These are phyloP conservation scores for Halisarca cf. caerulea DNA, from an alignment of 37 sponge, comb jelly and placozoan genomes.

Conservation along the genomic window DNA sequence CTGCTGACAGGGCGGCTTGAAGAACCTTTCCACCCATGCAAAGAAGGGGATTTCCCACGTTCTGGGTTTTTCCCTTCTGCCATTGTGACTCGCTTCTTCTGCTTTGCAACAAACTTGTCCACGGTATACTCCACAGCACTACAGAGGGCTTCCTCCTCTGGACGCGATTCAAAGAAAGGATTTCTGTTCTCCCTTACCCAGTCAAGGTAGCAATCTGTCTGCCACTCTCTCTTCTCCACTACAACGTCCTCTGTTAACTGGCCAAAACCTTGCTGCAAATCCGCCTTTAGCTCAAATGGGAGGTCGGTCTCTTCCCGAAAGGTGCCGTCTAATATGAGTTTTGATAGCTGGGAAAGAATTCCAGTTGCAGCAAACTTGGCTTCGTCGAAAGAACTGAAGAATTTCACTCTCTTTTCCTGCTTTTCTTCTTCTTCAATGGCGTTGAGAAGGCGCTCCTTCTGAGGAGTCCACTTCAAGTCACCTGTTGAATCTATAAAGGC, in stretches of 20 bases:
- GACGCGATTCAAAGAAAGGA: slow-evolving; percentile 51
- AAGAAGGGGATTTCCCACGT: slow-evolving; percentile 3
- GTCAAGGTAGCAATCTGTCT: slow-evolving; percentile 86
- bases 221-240: slow-evolving; percentile 82
- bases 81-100: slow-evolving; percentile 37
- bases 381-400: slow-evolving; percentile 37
- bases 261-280: slow-evolving; percentile 33
- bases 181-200: slow-evolving; percentile 22
- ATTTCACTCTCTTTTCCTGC: background rate
- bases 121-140: background rate
- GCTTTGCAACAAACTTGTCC: background rate
- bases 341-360: slow-evolving; percentile 46
- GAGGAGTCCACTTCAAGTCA: background rate
- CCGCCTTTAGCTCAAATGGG: slow-evolving; percentile 41
- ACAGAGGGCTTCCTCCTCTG: slow-evolving; percentile 27
- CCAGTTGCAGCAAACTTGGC: slow-evolving; percentile 65
- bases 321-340: background rate
- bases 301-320: background rate
- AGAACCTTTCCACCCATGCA: slow-evolving; percentile 41
- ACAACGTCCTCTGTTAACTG: slow-evolving; percentile 46
- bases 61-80: slow-evolving; percentile 11
- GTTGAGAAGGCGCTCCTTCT: background rate
- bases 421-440: slow-evolving; percentile 38
- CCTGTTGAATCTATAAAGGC: background rate
- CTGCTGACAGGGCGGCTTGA: slow-evolving; percentile 47